Conservation (phyloP, 2,888 invertebrate genomes). For the Philonicus albiceps region DNA sequence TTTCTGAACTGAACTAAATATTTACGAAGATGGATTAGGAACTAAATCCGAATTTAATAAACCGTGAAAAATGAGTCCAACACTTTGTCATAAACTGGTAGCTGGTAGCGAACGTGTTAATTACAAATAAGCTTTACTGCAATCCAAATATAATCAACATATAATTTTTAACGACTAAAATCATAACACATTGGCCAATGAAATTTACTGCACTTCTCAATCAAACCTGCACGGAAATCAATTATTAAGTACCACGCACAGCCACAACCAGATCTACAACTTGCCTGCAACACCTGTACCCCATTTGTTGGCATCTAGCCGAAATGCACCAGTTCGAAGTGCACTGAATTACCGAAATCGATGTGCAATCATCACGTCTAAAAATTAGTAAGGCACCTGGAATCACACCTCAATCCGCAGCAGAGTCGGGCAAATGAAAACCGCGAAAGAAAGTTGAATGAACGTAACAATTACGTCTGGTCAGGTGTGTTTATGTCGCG, state of each 20-base stretch:
- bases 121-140: background rate
- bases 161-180: background rate
- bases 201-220: background rate
- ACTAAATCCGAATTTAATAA: no score
- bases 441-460: conserved; percentile 33
- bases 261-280: background rate
- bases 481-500: background rate
- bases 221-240: background rate
- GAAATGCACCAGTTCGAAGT: background rate
- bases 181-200: background rate
- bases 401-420: background rate
- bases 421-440: background rate
- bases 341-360: background rate
- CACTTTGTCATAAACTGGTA: no score
- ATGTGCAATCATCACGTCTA: background rate
- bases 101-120: no score
- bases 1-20: no score
- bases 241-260: background rate
- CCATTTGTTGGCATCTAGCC: background rate
- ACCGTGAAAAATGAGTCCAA: no score
- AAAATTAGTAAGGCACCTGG: background rate
- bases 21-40: no score
- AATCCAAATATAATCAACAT: background rate
- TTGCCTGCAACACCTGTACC: background rate
- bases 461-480: conserved; percentile 18